Conservation (phyloP, 2,888 invertebrate genomes). For the Pristionchus arcanus region DNA sequence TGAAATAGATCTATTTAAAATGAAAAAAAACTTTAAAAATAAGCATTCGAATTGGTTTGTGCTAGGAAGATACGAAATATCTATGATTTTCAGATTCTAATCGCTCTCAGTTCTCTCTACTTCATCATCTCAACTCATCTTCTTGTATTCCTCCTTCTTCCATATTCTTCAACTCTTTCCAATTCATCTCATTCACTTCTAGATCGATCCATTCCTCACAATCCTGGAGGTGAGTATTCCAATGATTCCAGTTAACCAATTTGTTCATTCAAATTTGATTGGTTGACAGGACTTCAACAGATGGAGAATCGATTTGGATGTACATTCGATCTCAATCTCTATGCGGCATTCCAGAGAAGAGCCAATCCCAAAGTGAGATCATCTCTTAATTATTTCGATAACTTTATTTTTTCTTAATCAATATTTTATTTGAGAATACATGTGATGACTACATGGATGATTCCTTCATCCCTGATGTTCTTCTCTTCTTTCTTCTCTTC, state of each 20-base stretch:
- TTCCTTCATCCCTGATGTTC: constrained; percentile 68
- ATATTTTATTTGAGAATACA: constrained; percentile 71
- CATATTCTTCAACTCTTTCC: constrained; percentile 34
- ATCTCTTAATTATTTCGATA: neutral
- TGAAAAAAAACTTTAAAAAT: neutral
- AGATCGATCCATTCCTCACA: constrained; percentile 77
- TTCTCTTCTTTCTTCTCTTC: constrained; percentile 69
- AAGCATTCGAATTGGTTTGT: neutral
- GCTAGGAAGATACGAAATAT: neutral
- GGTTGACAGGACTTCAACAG: constrained; percentile 56
- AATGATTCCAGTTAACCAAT: neutral
- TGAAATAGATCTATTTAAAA: neutral
- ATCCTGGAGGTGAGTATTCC: constrained; percentile 67
- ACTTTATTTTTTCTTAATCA: neutral
- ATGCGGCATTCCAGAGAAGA: constrained; percentile 70
- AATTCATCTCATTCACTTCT: constrained; percentile 61
- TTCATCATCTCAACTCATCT: constrained; percentile 45
- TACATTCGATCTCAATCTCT: constrained; percentile 76
- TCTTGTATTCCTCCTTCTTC: constrained; percentile 46
- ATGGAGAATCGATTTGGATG: constrained; percentile 76
- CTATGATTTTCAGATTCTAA: neutral
- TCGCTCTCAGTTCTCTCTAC: neutral
- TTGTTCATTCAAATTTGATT: neutral
- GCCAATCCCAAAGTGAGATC: constrained; percentile 71
- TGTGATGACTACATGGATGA: constrained; percentile 75